Percentiles rank a stretch among this genome's conserved stretches.
Conservation (phyloP, 2,888 invertebrate species). For the Cynaeus angustus region DNA sequence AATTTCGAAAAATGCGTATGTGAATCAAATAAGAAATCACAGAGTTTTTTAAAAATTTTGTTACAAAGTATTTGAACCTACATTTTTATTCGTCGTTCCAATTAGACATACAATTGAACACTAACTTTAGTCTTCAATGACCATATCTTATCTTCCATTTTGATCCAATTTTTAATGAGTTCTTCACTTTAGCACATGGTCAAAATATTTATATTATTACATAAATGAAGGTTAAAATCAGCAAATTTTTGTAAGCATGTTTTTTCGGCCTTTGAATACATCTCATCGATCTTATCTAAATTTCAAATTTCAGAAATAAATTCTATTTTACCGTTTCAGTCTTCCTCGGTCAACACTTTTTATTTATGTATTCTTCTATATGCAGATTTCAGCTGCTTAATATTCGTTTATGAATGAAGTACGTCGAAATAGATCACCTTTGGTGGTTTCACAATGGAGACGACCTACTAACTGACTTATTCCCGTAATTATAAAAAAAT, state of each 20-base stretch:
- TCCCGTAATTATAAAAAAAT: background rate
- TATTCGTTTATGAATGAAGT: conserved; percentile 26
- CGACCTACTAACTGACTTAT: conserved; percentile 10
- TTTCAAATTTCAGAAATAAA: background rate
- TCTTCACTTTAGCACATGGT: background rate
- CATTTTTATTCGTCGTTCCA: too few species aligned
- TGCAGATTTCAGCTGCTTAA: conserved; percentile 11
- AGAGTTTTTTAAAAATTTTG: too few species aligned
- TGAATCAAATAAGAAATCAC: too few species aligned
- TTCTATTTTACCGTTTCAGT: background rate
- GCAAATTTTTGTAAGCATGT: background rate
- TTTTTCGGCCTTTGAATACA: too few species aligned
- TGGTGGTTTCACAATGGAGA: background rate
- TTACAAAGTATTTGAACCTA: too few species aligned
- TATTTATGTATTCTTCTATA: conserved; percentile 42
- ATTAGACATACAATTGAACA: too few species aligned
- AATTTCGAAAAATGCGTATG: too few species aligned
- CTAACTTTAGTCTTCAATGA: background rate
- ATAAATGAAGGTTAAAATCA: background rate
- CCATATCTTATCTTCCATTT: conserved; percentile 2
- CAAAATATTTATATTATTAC: background rate
- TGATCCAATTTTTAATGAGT: background rate
- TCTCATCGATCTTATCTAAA: too few species aligned
- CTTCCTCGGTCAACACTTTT: background rate
- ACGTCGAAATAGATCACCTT: conserved; percentile 32